Conservation (phyloP, 2,797 vertebrate genomes). For the Odontamblyopus rebecca region DNA sequence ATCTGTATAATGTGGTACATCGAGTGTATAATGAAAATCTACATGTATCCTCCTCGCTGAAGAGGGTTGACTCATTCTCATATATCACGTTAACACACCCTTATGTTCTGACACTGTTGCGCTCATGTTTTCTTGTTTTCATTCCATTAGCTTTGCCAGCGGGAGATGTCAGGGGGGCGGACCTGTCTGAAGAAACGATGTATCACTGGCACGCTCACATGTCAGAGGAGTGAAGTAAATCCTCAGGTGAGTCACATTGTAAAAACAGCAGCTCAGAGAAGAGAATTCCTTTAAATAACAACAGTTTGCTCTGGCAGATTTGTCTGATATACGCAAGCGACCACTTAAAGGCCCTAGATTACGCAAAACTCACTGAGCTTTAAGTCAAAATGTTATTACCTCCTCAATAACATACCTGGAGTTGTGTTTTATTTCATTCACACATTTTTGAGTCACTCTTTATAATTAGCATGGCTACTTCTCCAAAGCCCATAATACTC, state of each 20-base stretch:
- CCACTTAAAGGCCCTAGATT: too few species aligned
- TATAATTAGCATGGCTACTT: too few species aligned
- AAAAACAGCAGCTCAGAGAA: conserved; percentile 21
- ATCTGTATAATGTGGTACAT: conserved; percentile 6
- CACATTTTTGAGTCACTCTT: too few species aligned
- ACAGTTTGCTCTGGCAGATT: not conserved
- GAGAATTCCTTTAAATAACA: conserved; percentile 6
- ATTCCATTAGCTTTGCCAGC: conserved; percentile 50
- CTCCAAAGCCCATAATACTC: too few species aligned
- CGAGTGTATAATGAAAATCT: conserved; percentile 24
- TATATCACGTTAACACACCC: conserved; percentile 58
- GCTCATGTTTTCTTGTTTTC: conserved; percentile 61
- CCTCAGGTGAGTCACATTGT: conserved; percentile 58
- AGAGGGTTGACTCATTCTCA: conserved; percentile 62
- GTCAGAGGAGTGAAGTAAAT: conserved; percentile 54
- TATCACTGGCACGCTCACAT: conserved; percentile 51
- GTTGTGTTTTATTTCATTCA: too few species aligned
- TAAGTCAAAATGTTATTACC: too few species aligned
- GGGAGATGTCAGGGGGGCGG: conserved; percentile 55
- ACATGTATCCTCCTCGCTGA: conserved; percentile 33
- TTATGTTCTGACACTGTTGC: conserved; percentile 53
- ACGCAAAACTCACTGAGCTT: not conserved
- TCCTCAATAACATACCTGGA: too few species aligned
- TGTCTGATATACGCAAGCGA: not conserved
- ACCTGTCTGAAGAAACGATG: conserved; percentile 44